Conservation (phyloP, 2,113 vertebrate species). For the Mustela lutreola region DNA sequence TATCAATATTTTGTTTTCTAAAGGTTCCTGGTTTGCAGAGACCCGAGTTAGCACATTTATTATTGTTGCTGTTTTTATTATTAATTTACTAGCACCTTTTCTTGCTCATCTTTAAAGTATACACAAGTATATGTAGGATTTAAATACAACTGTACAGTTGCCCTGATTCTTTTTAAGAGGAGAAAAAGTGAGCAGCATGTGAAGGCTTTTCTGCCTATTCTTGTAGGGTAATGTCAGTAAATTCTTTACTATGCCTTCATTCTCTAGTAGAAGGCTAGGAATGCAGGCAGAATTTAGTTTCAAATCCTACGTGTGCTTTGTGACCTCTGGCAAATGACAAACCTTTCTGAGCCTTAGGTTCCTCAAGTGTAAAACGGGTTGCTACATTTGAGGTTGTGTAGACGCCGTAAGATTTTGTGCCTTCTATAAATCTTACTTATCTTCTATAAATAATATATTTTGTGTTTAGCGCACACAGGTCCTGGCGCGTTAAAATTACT, state of each 20-base stretch:
- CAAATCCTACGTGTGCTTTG: background rate
- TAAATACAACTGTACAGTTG: background rate
- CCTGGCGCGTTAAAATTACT: background rate
- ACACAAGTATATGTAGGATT: background rate
- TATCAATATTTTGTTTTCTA: conserved; percentile 77
- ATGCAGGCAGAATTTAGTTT: background rate
- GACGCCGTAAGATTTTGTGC: background rate
- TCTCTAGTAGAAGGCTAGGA: background rate
- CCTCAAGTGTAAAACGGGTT: background rate
- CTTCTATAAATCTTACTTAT: background rate
- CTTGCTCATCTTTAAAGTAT: background rate
- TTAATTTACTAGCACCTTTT: conserved; percentile 36
- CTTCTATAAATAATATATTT: background rate
- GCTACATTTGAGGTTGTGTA: background rate
- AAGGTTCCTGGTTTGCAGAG: conserved; percentile 36
- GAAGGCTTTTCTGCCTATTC: background rate
- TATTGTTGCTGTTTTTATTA: background rate
- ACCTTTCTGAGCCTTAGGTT: background rate
- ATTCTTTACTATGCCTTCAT: background rate
- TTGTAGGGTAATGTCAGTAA: background rate
- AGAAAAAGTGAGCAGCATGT: background rate
- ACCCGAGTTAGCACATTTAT: conserved; percentile 21
- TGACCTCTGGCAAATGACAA: background rate
- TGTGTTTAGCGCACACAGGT: background rate
- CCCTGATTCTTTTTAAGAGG: background rate